Conservation (phyloP, 2,113 vertebrate species). For the Aspiorhynchus laticeps region DNA sequence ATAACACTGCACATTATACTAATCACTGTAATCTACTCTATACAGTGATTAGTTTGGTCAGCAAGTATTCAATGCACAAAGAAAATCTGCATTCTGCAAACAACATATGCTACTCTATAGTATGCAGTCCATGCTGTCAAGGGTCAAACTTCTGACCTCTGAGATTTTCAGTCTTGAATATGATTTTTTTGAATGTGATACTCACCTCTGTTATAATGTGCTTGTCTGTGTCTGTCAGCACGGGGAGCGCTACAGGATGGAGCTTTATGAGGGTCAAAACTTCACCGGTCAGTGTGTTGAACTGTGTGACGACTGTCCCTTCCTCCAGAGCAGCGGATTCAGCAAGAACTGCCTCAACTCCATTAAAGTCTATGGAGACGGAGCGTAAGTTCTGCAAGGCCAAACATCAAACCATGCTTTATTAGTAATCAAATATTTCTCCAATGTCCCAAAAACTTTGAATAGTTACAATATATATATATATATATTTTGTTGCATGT, state of each 20-base stretch:
- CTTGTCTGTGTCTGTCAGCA: constrained; percentile 71
- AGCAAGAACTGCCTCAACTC: constrained; percentile 86
- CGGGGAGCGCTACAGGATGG: constrained; percentile 85
- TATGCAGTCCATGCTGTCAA: not conserved
- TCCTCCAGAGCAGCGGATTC: constrained; percentile 86
- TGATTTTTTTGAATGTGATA: not conserved
- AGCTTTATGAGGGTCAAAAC: constrained; percentile 86
- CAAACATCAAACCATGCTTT: not conserved
- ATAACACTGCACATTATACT: no score
- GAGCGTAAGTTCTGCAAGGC: constrained; percentile 80
- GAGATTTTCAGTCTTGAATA: not conserved
- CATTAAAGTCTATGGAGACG: constrained; percentile 86
- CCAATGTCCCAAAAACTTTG: not conserved
- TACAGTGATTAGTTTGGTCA: no score
- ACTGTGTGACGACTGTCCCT: constrained; percentile 86
- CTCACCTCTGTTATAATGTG: not conserved
- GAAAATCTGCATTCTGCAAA: not conserved
- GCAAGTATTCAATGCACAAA: no score
- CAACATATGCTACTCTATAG: not conserved
- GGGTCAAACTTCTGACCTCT: not conserved
- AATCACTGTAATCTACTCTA: no score
- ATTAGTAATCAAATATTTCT: not conserved
- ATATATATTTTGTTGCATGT: no score
- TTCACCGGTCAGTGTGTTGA: constrained; percentile 88
- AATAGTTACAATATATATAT: not conserved